Evolutionary conservation across 2,797 vertebrate species (phyloP).

Genomic region (Steatocranus sp.): DNA sequence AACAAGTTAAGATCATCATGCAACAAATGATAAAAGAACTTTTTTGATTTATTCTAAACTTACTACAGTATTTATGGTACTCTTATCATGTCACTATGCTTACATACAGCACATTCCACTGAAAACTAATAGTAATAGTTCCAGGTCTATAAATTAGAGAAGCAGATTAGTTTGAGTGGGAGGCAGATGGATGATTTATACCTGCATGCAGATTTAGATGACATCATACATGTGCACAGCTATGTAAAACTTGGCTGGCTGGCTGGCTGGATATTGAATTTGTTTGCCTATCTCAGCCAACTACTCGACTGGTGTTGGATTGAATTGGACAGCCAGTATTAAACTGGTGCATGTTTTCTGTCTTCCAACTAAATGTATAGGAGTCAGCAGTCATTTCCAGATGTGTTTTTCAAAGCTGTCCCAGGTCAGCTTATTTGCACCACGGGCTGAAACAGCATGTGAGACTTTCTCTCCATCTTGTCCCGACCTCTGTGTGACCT

Average conservation of each 20-base stretch:
- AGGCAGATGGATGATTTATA: not conserved
- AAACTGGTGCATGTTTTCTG: not conserved
- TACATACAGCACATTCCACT: not conserved
- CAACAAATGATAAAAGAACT: not conserved
- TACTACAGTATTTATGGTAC: not conserved
- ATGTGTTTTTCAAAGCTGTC: not conserved
- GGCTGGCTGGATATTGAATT: rapidly evolving
- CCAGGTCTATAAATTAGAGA: not conserved
- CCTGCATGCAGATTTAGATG: not conserved
- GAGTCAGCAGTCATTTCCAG: not conserved
- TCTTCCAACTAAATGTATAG: not conserved
- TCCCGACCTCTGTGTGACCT: not conserved
- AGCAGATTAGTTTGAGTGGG: not conserved
- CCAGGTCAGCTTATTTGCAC: not conserved
- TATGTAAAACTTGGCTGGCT: not conserved
- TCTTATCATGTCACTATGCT: not conserved
- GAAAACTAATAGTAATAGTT: not conserved
- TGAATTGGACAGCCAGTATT: not conserved
- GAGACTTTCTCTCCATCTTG: not conserved
- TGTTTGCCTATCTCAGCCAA: not conserved
- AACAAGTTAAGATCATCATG: not conserved
- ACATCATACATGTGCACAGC: not conserved
- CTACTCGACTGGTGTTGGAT: not conserved
- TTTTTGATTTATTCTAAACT: not conserved
- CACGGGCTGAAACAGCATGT: not conserved